Percentiles rank a stretch among this genome's conserved stretches.
phyloP scores from a whole-genome alignment of 1,140 invertebrate species.

The Nilaparvata lugens region DNA sequence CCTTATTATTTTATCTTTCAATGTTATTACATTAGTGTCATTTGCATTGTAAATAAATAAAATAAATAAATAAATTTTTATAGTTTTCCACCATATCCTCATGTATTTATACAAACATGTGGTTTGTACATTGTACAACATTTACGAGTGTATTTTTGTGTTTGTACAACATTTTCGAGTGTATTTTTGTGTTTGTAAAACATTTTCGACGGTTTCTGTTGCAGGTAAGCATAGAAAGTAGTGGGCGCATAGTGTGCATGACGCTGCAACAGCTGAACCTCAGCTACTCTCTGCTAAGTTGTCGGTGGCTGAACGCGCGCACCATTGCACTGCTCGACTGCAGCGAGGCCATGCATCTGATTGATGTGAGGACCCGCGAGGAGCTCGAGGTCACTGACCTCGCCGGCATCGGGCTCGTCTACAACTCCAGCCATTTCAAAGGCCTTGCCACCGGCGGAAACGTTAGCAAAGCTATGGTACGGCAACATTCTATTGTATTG shows the following conservation, averaged over 20 bases:
- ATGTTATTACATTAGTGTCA: too few relatives aligned
- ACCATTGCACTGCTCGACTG: slow-evolving; percentile 78
- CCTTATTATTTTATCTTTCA: too few relatives aligned
- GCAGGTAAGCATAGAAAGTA: slow-evolving; percentile 23
- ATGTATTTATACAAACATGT: too few relatives aligned
- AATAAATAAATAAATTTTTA: too few relatives aligned
- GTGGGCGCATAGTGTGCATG: slow-evolving; percentile 17
- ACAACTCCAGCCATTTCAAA: slow-evolving; percentile 88
- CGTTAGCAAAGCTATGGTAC: slow-evolving; percentile 61
- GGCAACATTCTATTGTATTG: too few relatives aligned
- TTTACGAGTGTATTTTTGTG: too few relatives aligned
- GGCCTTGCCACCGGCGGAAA: slow-evolving; percentile 67
- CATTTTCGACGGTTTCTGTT: slow-evolving; percentile 4
- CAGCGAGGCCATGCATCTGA: slow-evolving; percentile 73
- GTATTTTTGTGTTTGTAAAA: too few relatives aligned
- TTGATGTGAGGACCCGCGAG: slow-evolving; percentile 80
- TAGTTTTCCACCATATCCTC: too few relatives aligned
- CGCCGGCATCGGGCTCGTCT: slow-evolving; percentile 76
- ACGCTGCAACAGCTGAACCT: slow-evolving; percentile 29
- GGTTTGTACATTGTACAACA: neutral
- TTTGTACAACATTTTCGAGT: too few relatives aligned
- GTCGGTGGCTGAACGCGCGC: slow-evolving; percentile 82
- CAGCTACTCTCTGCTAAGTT: slow-evolving; percentile 36
- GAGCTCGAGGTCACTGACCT: slow-evolving; percentile 77
- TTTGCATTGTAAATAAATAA: too few relatives aligned